Evolutionary conservation across 1,140 invertebrate genomes (phyloP), one percentile per base, ranked within the genome.

Genomic region (Euwallacea fornicatus): DNA sequence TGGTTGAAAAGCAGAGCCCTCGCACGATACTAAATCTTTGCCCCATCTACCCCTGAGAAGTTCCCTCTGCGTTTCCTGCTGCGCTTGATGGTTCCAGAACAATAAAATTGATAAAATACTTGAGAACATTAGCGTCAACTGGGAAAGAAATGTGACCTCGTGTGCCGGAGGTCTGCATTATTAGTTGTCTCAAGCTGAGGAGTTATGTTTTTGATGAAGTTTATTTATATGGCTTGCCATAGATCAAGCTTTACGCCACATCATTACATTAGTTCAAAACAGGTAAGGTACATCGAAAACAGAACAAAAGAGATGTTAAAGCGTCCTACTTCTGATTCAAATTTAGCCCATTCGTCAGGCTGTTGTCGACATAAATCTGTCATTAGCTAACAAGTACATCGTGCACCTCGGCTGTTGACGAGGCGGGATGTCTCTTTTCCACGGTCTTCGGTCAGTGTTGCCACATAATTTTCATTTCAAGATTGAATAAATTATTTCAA

Each of bases 301-400:
- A 13, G 46, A 50, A 50, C 46, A 50, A 11, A 11, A 13, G 46
- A 10, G 46, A 50, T 50, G 9, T 50, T 50, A 50, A 13, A 10
- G 11, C 58, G 59, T 61, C 59, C 59, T 41, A 61, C 59, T 61
- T 61, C 59, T 61, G 59, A 61, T 61, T 61, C 41, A 43, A 11
- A 61, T n/a, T 61, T 43, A 61, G 16, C 33, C 59, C 59, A 61
- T 61, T 61, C 74, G 80, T 81, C 79, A 79, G 77, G 76, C 76
- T 79, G 76, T 76, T 79, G 80, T 79, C 79, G 78, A 79, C 78
- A 81, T 81, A 81, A 81, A 81, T 81, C 80, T 79, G 79, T 81
- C 80, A 80, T 74, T 76, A 61, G 66, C 69, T 69, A 74, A 75
- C 75, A 74, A 73, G 73, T 71, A 69, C 59, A 54, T 42, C 54